Evolutionary conservation across 2,797 vertebrate species (phyloP).

Genomic region (Heliangelus exortis): DNA sequence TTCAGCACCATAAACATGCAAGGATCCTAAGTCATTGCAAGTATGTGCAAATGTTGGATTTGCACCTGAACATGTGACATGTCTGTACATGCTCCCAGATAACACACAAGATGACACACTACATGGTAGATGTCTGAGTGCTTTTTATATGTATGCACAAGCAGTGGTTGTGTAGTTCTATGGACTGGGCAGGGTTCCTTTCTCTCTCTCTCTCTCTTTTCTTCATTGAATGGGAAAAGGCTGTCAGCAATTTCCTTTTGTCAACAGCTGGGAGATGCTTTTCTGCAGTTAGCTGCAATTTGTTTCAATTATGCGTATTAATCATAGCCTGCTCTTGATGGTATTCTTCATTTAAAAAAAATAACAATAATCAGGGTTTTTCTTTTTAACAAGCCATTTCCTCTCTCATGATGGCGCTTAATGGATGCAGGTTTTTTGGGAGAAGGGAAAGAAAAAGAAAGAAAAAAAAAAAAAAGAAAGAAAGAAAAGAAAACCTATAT

Average conservation of each 20-base stretch:
- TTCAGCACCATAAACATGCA: not conserved
- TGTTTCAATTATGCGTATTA: constrained; percentile 84
- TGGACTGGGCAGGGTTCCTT: not conserved
- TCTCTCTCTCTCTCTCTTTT: not conserved
- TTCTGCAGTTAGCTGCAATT: constrained; percentile 81
- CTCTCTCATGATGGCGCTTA: constrained; percentile 52
- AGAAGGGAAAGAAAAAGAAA: not conserved
- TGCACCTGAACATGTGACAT: rapidly evolving
- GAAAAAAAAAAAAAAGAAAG: too few relatives aligned
- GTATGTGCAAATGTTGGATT: not conserved
- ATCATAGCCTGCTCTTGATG: constrained; percentile 79
- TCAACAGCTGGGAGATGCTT: constrained; percentile 81
- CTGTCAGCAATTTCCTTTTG: constrained; percentile 82
- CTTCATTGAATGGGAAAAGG: constrained; percentile 64
- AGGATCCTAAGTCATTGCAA: rapidly evolving
- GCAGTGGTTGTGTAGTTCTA: not conserved
- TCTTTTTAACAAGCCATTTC: constrained; percentile 67
- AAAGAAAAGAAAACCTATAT: not conserved
- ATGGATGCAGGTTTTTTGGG: constrained; percentile 12
- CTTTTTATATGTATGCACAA: not conserved
- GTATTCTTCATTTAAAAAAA: constrained; percentile 64
- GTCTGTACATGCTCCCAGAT: not conserved
- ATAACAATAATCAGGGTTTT: constrained; percentile 43
- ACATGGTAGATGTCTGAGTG: too few relatives aligned
- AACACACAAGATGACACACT: rapidly evolving